Percentiles rank a stretch among this genome's conserved stretches.
These are phyloP conservation scores for Ciona savignyi DNA, from an alignment of 23 tunicate species.

Conservation along the genomic window DNA sequence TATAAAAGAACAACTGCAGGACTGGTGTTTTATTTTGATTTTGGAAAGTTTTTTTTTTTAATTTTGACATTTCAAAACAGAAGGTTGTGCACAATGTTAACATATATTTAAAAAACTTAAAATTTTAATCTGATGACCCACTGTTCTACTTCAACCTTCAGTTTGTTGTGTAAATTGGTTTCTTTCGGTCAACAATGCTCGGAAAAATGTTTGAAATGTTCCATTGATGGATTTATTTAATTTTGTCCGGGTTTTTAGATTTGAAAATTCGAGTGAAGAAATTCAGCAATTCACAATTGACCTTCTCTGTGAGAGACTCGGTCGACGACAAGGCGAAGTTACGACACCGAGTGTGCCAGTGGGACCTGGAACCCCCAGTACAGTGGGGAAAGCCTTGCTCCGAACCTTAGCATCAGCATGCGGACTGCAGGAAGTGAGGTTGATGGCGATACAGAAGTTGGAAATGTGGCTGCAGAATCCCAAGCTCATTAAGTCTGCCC, in stretches of 20 bases:
- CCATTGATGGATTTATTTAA: too few relatives aligned
- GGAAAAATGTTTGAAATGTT: too few relatives aligned
- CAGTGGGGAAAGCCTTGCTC: slow-evolving; percentile 32
- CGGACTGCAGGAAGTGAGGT: slow-evolving; percentile 65
- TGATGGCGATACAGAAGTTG: slow-evolving; percentile 50
- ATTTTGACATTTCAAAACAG: too few relatives aligned
- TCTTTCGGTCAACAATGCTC: too few relatives aligned
- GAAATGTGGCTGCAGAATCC: slow-evolving; percentile 91
- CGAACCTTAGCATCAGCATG: slow-evolving; percentile 53
- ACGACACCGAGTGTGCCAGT: slow-evolving; percentile 33
- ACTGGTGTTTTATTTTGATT: too few relatives aligned
- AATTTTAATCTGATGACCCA: too few relatives aligned
- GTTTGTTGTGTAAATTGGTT: too few relatives aligned
- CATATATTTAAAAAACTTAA: too few relatives aligned
- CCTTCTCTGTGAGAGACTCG: slow-evolving; percentile 51
- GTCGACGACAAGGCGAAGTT: slow-evolving; percentile 48
- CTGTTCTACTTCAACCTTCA: too few relatives aligned
- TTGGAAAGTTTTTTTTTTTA: too few relatives aligned
- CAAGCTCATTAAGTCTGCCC: slow-evolving; percentile 54
- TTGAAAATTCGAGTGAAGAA: slow-evolving; percentile 5
- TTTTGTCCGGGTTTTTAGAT: slow-evolving; percentile 50
- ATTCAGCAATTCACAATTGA: slow-evolving; percentile 45
- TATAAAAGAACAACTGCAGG: too few relatives aligned
- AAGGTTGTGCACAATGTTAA: too few relatives aligned
- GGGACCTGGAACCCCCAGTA: slow-evolving; percentile 9